Base-by-base conservation (phyloP, 2,113 vertebrate genomes). In the Paracanthobrama guichenoti region DNA sequence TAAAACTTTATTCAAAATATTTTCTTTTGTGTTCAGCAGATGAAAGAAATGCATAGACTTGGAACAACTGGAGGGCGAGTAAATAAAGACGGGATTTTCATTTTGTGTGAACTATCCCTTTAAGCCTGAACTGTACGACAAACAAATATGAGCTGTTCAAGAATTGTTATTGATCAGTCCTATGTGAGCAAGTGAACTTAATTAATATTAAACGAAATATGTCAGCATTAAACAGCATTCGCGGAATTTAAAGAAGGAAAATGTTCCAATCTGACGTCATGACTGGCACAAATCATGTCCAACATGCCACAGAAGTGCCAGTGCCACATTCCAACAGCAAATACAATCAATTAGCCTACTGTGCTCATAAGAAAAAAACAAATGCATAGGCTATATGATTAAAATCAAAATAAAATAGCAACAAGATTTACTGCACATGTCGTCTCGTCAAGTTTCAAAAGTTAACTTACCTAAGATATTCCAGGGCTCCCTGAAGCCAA, bases 391-490 rank as follows among this genome's bases (percentile, higher is more conserved):
- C n/a, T n/a, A 66, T 66, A 39, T 39, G 66, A 64, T 31, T 69
- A 39, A 55, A 8, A 64, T 28, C 16, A 22, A 67, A 6, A 67
- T 16, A 22, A 22, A 57, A 31, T 42, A 73, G 42, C 2, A 35
- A 69, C 22, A 35, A 60, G 12, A 62, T 39, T 4, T 35, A 67
- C 64, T 20, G 64, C 22, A 60, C 39, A 74, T 16, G 8, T 31
- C n/a, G 18, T 57, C 14, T 50, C 39, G 39, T 44, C 3, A 26
- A 12, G 22, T 20, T n/a, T 53, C 20, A 69, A 82, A 42, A 22
- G 31, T 26, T 83, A 42, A 22, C 22, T 26, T 83, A 88, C 87
- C 87, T 86, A 84, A 64, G 9, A 7, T 42, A 31, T 81, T 55
- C 76, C 84, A 69, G 50, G 74, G 10, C 16, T 81, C 84, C 28